Evolutionary conservation across 2,113 vertebrate genomes (phyloP), one percentile per base, ranked within the genome.

Genomic region (Lepus europaeus): DNA sequence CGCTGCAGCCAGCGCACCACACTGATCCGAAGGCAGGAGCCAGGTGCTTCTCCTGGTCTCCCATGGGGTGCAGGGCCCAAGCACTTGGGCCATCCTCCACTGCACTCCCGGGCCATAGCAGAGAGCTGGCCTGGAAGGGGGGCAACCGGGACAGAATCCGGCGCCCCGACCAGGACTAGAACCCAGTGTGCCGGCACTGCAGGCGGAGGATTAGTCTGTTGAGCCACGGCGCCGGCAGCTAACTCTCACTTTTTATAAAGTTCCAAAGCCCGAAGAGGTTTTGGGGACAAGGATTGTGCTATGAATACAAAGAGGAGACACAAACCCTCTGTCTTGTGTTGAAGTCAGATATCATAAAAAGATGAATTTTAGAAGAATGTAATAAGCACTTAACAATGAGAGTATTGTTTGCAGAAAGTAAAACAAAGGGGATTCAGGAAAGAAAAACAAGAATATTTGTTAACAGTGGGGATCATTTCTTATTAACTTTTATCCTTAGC

Each of bases 351-450:
- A 17, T 59, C 61, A 89, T 53, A 59, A 92, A 93, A 93, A 59
- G 27, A 66, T 56, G 11, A 68, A 82, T 74, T 94, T 64, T 73
- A 79, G 36, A 29, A 81, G 33, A 74, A 10, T 59, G 20, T 78
- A 91, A 64, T 84, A 89, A 74, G 59, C 14, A 88, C 64, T 85
- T 92, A 39, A 72, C 87, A 95, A 73, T 91, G 78, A 92, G 25
- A 19, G 33, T 76, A 68, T 29, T 14, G 61, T 77, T 92, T 36
- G 1, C 16, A 85, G 70, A 87, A 90, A 86, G 27, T 29, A 56
- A n/a, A 94, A 85, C 90, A 92, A 79, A 90, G 78, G n/a, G 4
- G 23, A 88, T 51, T 59, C n/a, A 90, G 59, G 33, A 69, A 63
- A 66, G 69, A 79, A 90, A 82, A 95, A 59, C 36, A 78, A 94